Evolutionary conservation across 2,888 invertebrate genomes (phyloP), one percentile per base, ranked within the genome.

Genomic region (Euzophera pinguis): DNA sequence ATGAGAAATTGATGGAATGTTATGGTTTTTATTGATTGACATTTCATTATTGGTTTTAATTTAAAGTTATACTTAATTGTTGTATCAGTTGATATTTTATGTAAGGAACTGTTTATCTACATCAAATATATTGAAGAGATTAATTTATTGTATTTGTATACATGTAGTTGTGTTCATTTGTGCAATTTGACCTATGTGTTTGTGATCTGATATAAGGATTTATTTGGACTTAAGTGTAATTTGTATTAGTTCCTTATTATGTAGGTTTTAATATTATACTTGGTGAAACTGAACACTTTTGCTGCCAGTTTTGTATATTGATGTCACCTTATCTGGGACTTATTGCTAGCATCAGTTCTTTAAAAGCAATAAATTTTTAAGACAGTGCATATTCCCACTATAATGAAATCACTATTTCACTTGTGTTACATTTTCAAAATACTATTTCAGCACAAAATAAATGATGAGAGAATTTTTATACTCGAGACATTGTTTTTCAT

Each of bases 221-320:
- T 72, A 72, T 85, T 84, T 86, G 73, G 68, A 73, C 81, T 81
- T 84, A 83, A 81, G 74, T 74, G 73, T 89, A 82, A 81, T 81
- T 75, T 81, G 75, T 83, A 85, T 86, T 75, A 86, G 90, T 90
- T 90, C 90, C 90, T 90, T 89, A 84, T 82, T 84, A 83, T 75
- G 69, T 89, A 87, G 85, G 64, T 70, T 72, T 78, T 81, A 76
- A 80, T 74, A 68, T 80, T 76, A 71, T 72, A 77, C 76, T 71
- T 75, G 75, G 71, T 71, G 66, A 67, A 75, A 70, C 64, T 63
- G 64, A 71, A 64, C 64, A 68, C 60, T 62, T 65, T 59, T 65
- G 52, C 61, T 67, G 60, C 63, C 64, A 68, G 64, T 64, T 61
- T 64, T 62, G 60, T 60, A 60, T 63, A 64, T 63, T 59, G 60